Evolutionary conservation across 2,797 vertebrate genomes (phyloP).

Genomic region (Cyprinella venusta): DNA sequence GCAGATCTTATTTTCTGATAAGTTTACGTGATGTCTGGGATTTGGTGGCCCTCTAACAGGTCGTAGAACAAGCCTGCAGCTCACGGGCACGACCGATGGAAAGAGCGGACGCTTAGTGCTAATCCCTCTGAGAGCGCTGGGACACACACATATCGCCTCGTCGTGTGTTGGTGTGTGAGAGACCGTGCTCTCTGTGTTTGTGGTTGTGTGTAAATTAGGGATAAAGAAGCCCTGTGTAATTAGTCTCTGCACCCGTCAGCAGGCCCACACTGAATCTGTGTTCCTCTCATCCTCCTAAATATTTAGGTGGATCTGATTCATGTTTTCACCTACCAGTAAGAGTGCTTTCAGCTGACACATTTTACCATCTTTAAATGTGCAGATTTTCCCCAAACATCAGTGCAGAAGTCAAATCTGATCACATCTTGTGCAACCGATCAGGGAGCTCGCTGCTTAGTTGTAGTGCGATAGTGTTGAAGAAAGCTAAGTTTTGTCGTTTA

Average conservation of each 20-base stretch:
- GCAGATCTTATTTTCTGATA: constrained; percentile 65
- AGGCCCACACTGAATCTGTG: neutral
- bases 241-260: neutral
- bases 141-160: constrained; percentile 40
- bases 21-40: constrained; percentile 57
- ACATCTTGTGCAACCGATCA: neutral
- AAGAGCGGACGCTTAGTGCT: constrained; percentile 58
- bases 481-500: no score
- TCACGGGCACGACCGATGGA: constrained; percentile 53
- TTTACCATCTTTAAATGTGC: neutral
- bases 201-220: constrained; percentile 9
- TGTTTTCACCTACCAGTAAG: neutral
- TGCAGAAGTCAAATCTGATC: neutral
- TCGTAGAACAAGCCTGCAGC: constrained; percentile 58
- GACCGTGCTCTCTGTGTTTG: constrained; percentile 24
- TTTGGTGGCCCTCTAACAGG: constrained; percentile 54
- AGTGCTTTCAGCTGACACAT: neutral
- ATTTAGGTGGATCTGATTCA: neutral
- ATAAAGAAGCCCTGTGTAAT: constrained; percentile 3
- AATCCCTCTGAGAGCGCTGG: constrained; percentile 53
- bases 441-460: no score
- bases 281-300: neutral
- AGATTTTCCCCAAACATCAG: neutral
- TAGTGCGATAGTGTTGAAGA: no score
- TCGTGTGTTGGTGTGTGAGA: constrained; percentile 22